Evolutionary conservation across 2,888 invertebrate genomes (phyloP).

Genomic region (Ectemnius lituratus): DNA sequence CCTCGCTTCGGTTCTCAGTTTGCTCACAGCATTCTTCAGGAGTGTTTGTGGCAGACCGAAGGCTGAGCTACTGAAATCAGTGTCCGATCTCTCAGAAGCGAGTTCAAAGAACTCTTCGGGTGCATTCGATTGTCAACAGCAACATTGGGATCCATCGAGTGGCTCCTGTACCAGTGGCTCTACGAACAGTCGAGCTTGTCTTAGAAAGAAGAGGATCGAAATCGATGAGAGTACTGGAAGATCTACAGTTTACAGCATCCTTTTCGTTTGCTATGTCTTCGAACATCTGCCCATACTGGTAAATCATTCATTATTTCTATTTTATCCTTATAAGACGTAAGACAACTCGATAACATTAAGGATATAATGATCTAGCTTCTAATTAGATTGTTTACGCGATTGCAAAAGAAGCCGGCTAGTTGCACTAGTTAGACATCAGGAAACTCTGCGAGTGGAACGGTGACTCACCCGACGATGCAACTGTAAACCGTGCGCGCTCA

Average conservation of each 20-base stretch:
- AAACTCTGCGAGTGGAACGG: background rate
- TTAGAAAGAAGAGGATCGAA: slow-evolving; percentile 74
- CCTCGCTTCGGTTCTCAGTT: slow-evolving; percentile 62
- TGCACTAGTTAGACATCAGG: background rate
- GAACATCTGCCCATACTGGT: slow-evolving; percentile 82
- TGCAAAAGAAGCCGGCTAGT: background rate
- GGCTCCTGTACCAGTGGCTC: slow-evolving; percentile 80
- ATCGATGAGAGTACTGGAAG: slow-evolving; percentile 77
- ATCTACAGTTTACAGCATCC: slow-evolving; percentile 78
- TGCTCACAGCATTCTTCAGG: slow-evolving; percentile 56
- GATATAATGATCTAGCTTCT: background rate
- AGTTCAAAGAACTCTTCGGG: slow-evolving; percentile 75
- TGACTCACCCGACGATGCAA: background rate
- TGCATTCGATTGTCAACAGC: slow-evolving; percentile 71
- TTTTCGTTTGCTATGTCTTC: slow-evolving; percentile 81
- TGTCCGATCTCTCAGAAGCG: slow-evolving; percentile 73
- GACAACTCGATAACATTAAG: background rate
- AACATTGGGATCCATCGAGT: slow-evolving; percentile 78
- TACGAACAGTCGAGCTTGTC: slow-evolving; percentile 80
- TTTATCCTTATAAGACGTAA: background rate
- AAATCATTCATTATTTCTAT: slow-evolving; percentile 21
- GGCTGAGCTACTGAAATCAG: slow-evolving; percentile 71
- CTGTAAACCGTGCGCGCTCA: background rate
- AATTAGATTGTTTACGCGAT: background rate
- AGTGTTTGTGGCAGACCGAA: slow-evolving; percentile 64